Percentiles rank a stretch among this genome's conserved stretches.
These are phyloP conservation scores for Nipponia nippon DNA, from an alignment of 2,113 vertebrate genomes.

Conservation along the genomic window DNA sequence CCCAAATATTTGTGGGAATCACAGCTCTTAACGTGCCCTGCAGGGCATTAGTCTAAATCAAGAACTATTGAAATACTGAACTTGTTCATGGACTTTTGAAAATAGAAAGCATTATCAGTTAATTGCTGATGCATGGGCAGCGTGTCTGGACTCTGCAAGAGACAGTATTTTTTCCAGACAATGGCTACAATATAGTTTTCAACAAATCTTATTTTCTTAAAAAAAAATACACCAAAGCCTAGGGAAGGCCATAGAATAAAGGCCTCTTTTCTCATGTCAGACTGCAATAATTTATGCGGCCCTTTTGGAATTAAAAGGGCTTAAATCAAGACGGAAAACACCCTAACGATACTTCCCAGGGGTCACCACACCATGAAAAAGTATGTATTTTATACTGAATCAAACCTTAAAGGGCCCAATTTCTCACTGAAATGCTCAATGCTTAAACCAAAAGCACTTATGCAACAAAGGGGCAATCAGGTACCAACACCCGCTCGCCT, in stretches of 20 bases:
- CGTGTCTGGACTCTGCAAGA: background rate
- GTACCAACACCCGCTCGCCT: accelerated
- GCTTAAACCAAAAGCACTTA: too few species aligned
- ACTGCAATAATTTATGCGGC: background rate
- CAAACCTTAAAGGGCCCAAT: too few species aligned
- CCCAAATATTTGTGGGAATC: background rate
- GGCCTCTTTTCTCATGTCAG: background rate
- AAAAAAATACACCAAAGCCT: background rate
- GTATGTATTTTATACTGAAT: background rate
- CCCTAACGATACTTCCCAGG: too few species aligned
- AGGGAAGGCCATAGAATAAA: background rate
- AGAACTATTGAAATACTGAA: background rate
- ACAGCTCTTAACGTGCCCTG: background rate
- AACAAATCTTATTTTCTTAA: background rate
- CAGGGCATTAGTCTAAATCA: background rate
- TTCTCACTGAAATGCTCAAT: background rate
- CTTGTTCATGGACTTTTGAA: background rate
- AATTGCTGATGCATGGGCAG: background rate
- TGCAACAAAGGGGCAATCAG: background rate
- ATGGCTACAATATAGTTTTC: background rate
- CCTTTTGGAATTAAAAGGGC: background rate
- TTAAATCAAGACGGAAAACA: background rate
- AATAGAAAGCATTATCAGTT: background rate
- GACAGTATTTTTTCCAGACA: background rate
- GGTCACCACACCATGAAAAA: background rate